Evolutionary conservation across 2,888 invertebrate genomes (phyloP), one percentile per base, ranked within the genome.

Genomic region (Teleogryllus oceanicus): DNA sequence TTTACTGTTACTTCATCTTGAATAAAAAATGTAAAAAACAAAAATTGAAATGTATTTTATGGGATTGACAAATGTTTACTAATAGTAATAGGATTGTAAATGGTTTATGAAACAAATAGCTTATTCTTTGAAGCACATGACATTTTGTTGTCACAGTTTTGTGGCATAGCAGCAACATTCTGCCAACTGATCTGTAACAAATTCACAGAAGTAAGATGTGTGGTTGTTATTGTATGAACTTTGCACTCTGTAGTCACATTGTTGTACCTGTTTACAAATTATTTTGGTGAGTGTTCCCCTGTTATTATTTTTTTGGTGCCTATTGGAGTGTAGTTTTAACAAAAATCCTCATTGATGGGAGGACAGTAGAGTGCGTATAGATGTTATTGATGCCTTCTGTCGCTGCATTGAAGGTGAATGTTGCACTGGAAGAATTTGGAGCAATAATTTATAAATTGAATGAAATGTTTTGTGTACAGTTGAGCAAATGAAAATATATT

Each of bases 1-100:
- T 77, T 77, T 78, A 51, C 62, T 80, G 79, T 79, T 80, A 77
- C 77, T 37, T 79, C 79, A 74, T 50, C 77, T 37, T 79, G 77
- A 74, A 49, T 79, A 49, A 49, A 80, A 76, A 80, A 77, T 49
- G 50, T 62, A 77, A 51, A 78, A 78, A 80, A 80, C 77, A 74
- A 74, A 75, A 81, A 81, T 49, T 37, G 49, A 77, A 76, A 78
- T 81, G 79, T 80, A 80, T 80, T 80, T 80, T 81, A 62, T 79
- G 77, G 78, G 77, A 80, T 78, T 78, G 80, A 81, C 76, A 78
- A 80, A 79, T 82, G 77, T 79, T 80, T 80, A 76, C 76, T 82
- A 76, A 79, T 80, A 80, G 18, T 20, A 76, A 75, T 76, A 76
- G 20, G 76, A 79, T 18, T 51, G 62, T 20, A 24, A 24, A 21